A percentile compares a stretch with the other conserved stretches of the same genome.
phyloP scores from a whole-genome alignment of 1,140 invertebrate species.

The Leptoteleia sp. region DNA sequence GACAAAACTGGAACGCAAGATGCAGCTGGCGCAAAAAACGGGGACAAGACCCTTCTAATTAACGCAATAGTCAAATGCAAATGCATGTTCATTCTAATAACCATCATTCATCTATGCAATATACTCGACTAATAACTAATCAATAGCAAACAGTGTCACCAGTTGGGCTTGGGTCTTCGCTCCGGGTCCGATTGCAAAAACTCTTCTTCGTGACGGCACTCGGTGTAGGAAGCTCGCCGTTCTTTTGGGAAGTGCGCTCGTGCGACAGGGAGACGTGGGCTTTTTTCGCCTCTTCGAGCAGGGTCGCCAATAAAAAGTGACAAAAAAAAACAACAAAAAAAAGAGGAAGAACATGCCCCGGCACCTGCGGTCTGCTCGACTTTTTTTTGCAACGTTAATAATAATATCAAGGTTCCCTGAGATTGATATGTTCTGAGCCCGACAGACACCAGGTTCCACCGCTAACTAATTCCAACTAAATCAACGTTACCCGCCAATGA shows the following conservation, averaged over 20 bases:
- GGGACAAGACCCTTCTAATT: conserved; percentile 14
- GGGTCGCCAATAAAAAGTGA: conserved; percentile 29
- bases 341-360: conserved; percentile 8
- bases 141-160: conserved; percentile 25
- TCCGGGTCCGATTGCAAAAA: conserved; percentile 27
- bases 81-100: conserved; percentile 61
- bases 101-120: conserved; percentile 26
- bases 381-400: conserved; percentile 38
- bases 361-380: conserved; percentile 9
- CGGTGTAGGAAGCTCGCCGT: conserved; percentile 10
- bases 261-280: conserved; percentile 2
- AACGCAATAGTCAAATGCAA: conserved; percentile 29
- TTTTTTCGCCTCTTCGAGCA: neutral
- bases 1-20: conserved; percentile 45
- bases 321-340: too few relatives aligned
- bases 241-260: conserved; percentile 22
- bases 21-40: conserved; percentile 30
- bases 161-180: conserved; percentile 16
- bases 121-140: conserved; percentile 24
- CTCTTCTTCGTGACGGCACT: conserved; percentile 33
- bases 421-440: conserved; percentile 47
- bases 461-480: conserved; percentile 31
- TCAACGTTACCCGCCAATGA: conserved; percentile 16
- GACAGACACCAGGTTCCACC: conserved; percentile 8
- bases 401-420: conserved; percentile 59